Conservation (phyloP, 2,113 vertebrate species). For the Corythaeola cristata region DNA sequence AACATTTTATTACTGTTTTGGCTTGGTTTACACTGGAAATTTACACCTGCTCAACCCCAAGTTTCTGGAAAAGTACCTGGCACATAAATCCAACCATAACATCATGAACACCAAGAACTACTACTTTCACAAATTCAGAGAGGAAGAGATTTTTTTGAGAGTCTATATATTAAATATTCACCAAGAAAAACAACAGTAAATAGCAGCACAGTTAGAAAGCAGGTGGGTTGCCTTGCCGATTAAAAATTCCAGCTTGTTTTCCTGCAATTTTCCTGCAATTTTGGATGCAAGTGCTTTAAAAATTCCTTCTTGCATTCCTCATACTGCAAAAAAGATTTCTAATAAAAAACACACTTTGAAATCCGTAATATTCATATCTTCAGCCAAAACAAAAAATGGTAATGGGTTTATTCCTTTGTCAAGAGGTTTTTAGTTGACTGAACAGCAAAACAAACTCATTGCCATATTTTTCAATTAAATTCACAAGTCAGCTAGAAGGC, state of each 20-base stretch:
- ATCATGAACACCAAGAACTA: neutral
- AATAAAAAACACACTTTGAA: neutral
- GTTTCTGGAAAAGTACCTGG: neutral
- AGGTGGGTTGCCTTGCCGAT: neutral
- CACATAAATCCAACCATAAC: neutral
- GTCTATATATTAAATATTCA: neutral
- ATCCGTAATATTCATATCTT: neutral
- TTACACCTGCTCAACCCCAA: neutral
- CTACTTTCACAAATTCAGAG: neutral
- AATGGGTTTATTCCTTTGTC: neutral
- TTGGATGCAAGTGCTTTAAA: neutral
- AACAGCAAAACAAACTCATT: neutral
- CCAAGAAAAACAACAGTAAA: neutral
- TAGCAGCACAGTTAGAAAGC: neutral
- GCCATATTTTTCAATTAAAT: conserved; percentile 10
- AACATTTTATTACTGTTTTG: neutral
- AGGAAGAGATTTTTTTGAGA: neutral
- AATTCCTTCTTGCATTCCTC: neutral
- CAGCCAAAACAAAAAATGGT: neutral
- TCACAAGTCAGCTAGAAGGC: neutral
- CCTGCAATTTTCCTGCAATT: neutral
- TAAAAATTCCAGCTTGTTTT: neutral
- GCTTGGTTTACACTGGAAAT: neutral
- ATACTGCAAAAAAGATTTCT: neutral
- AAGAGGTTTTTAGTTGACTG: neutral